Conservation (phyloP, 2,113 vertebrate species). For the pig (Sus scrofa) region DNA sequence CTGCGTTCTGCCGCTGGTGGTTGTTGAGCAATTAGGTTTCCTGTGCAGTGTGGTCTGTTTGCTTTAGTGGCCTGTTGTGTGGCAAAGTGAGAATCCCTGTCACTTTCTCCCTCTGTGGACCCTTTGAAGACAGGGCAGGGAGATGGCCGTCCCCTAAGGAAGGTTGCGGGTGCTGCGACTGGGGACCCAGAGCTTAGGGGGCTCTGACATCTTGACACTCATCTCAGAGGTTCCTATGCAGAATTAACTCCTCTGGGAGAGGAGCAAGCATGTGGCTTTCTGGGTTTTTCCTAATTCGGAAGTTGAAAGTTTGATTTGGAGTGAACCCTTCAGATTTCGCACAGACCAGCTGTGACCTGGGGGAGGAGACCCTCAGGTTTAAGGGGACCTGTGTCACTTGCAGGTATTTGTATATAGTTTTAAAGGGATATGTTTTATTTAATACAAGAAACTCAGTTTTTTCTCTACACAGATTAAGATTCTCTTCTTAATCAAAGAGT, state of each 20-base stretch:
- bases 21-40: conserved; percentile 64
- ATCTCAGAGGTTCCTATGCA: conserved; percentile 38
- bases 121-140: neutral
- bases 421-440: conserved; percentile 57
- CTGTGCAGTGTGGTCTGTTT: conserved; percentile 65
- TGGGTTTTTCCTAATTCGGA: neutral
- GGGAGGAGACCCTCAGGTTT: neutral
- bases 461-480: neutral
- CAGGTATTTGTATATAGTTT: conserved; percentile 32
- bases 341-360: neutral
- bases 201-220: neutral
- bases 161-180: no score
- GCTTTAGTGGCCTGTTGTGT: conserved; percentile 24
- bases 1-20: neutral
- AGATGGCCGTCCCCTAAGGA: neutral
- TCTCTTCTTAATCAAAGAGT: conserved; percentile 48
- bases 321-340: neutral
- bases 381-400: neutral
- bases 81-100: neutral
- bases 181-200: no score
- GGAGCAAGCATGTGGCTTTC: neutral
- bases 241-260: neutral
- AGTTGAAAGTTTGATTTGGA: conserved; percentile 29
- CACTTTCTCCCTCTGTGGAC: conserved; percentile 8
- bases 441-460: neutral